phyloP scores from a whole-genome alignment of 2,888 invertebrate genomes.

The Dilophus febrilis region DNA sequence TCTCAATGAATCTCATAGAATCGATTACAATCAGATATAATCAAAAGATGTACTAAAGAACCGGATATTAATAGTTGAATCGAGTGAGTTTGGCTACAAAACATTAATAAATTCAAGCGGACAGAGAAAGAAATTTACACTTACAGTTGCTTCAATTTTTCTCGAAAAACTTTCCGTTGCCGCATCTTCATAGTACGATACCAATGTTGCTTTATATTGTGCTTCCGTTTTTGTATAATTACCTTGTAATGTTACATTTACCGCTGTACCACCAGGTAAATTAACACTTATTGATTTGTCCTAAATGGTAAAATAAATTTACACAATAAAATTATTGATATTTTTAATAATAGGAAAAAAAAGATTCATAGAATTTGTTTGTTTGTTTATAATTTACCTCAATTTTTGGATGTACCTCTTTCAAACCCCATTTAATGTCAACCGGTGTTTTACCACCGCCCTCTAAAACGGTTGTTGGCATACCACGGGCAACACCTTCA shows the following conservation, averaged over 20 bases:
- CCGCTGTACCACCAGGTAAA: slow-evolving; percentile 60
- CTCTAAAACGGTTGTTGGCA: slow-evolving; percentile 25
- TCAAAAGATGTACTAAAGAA: no score
- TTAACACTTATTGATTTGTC: slow-evolving; percentile 38
- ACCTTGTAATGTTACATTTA: slow-evolving; percentile 62
- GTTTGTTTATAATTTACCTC: slow-evolving; percentile 22
- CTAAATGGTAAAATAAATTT: slow-evolving; percentile 1
- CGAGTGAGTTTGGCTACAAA: no score
- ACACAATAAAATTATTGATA: neutral
- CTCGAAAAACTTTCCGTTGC: slow-evolving; percentile 20
- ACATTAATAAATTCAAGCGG: no score
- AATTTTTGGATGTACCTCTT: slow-evolving; percentile 33
- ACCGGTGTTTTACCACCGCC: slow-evolving; percentile 21
- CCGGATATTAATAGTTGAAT: no score
- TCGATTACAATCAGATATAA: no score
- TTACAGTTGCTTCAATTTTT: slow-evolving; percentile 24
- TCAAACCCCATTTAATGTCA: slow-evolving; percentile 55
- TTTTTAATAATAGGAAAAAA: neutral
- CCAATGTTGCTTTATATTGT: slow-evolving; percentile 54
- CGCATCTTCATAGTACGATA: slow-evolving; percentile 33
- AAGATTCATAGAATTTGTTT: neutral
- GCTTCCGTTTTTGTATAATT: slow-evolving; percentile 56
- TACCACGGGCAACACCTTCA: slow-evolving; percentile 34
- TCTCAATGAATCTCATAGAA: no score
- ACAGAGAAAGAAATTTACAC: no score